Percentiles rank a stretch among this genome's conserved stretches.
These are phyloP conservation scores for Myrmecobius fasciatus DNA, from an alignment of 2,113 vertebrate genomes.

Conservation along the genomic window DNA sequence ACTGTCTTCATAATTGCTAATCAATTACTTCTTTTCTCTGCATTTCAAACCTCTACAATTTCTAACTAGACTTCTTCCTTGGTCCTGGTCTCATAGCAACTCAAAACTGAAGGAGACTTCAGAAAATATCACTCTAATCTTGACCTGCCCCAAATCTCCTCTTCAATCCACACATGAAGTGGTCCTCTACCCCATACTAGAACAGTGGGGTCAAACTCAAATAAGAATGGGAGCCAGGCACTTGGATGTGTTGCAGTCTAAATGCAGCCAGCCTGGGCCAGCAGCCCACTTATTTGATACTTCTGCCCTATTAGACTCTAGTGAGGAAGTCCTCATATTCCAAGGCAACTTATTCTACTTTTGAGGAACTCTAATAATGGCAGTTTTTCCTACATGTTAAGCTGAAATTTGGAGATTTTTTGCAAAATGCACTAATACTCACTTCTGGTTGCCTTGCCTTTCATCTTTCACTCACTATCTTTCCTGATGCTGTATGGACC, in stretches of 20 bases:
- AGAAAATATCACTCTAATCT: not conserved
- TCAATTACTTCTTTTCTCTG: no score
- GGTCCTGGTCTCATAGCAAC: not conserved
- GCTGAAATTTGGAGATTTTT: not conserved
- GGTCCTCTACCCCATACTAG: not conserved
- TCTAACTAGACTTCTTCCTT: not conserved
- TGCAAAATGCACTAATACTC: not conserved
- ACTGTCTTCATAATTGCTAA: not conserved
- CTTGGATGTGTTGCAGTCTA: not conserved
- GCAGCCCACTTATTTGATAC: not conserved
- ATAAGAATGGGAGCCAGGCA: not conserved
- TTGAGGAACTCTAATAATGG: not conserved
- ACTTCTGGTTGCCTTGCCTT: no score
- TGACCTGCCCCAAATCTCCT: not conserved
- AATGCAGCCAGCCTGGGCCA: not conserved
- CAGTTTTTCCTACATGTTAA: not conserved
- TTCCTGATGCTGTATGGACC: not conserved
- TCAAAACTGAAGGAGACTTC: not conserved
- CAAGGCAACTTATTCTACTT: not conserved
- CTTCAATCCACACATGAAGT: not conserved
- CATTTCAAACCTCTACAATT: not conserved
- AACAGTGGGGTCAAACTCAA: not conserved
- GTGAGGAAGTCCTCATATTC: not conserved
- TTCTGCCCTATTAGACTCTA: not conserved
- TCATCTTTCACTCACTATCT: not conserved